phyloP scores from a whole-genome alignment of 2,797 vertebrate genomes.

The Thaleichthys pacificus region DNA sequence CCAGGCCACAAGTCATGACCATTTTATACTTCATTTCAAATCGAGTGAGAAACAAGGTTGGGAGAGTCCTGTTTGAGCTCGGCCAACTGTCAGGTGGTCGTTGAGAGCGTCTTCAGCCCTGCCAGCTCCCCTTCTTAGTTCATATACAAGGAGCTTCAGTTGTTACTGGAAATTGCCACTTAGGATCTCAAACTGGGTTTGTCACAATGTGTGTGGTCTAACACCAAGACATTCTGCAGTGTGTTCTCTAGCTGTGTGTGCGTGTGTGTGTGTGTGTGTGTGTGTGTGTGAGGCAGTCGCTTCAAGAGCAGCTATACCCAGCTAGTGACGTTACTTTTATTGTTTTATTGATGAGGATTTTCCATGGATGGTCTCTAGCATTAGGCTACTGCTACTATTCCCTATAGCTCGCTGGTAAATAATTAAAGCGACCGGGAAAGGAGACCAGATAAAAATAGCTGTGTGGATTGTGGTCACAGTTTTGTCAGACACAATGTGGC shows the following conservation, averaged over 20 bases:
- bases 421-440: slow-evolving; percentile 44
- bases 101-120: too few species aligned
- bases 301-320: background rate
- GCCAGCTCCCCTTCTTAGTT: too few species aligned
- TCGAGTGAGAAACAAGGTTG: too few species aligned
- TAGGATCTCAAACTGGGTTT: background rate
- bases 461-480: slow-evolving; percentile 5
- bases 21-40: too few species aligned
- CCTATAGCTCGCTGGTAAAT: slow-evolving; percentile 52
- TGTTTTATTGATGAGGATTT: slow-evolving; percentile 61
- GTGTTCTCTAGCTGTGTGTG: background rate
- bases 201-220: background rate
- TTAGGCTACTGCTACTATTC: slow-evolving; percentile 33
- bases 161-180: too few species aligned
- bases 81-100: too few species aligned
- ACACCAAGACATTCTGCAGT: slow-evolving; percentile 6
- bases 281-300: background rate
- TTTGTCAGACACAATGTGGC: slow-evolving; percentile 36
- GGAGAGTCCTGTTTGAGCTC: too few species aligned
- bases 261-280: too few species aligned
- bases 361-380: slow-evolving; percentile 41
- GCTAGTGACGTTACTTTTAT: slow-evolving; percentile 43
- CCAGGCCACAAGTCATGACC: too few species aligned
- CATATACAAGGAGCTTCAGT: too few species aligned
- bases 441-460: slow-evolving; percentile 34